Evolutionary conservation across 1,140 invertebrate species (phyloP), one percentile per base, ranked within the genome.

Genomic region (Drosophila ananassae): DNA sequence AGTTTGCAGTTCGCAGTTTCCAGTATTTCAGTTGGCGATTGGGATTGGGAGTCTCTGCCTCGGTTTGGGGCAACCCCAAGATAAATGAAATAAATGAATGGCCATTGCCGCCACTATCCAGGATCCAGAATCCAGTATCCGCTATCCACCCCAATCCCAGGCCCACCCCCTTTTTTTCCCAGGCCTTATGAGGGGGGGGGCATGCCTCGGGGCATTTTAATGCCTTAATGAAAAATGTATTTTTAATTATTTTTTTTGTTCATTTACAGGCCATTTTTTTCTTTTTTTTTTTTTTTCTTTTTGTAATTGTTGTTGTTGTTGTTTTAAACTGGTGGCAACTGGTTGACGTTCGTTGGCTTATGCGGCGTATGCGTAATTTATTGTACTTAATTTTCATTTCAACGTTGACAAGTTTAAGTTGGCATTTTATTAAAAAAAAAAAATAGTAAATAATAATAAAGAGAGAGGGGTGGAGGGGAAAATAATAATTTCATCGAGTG

Each of bases 21-120:
- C 60, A 54, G 28, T 30, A 12, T 63, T 12, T 24, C 39, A 50
- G 7, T 39, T 24, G 9, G 28, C 55, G 44, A 34, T 58, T 58
- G 46, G 32, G 44, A 34, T 58, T 58, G 46, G 32, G 12, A 13
- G 12, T 44, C 9, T 56, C 60, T 17, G 17, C 17, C 17, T 17
- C 60, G 66, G 57, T 56, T 60, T 41, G 48, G 64, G 47, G 61
- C 63, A 68, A 61, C 64, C 69, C 69, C 69, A 71, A 87, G 83
- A 76, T 87, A 85, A 85, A 89, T 85, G 82, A 89, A 85, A 89
- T 85, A 79, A 85, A 85, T 85, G 78, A 89, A 85, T 87, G 82
- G 67, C 60, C 75, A 22, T 47, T 44, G 39, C 13, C 41, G 41
- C 8, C 34, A 2, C 34, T 37, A 10, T 37, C 8, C 34, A 17